A percentile compares a stretch with the other conserved stretches of the same genome.
phyloP scores from a whole-genome alignment of 2,888 invertebrate genomes.

The Parapristionchus giblindavisi region DNA sequence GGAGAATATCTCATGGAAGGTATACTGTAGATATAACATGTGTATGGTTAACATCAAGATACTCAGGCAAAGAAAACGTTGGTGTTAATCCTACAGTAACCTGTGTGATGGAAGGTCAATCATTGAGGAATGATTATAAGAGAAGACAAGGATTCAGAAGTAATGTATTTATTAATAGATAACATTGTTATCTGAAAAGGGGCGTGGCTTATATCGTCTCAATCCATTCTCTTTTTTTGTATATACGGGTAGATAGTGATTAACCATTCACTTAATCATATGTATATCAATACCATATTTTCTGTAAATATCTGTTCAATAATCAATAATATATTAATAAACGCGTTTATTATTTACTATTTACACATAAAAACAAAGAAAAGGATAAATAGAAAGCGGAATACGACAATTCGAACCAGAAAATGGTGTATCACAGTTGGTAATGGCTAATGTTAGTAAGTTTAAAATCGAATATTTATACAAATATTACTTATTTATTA shows the following conservation, averaged over 20 bases:
- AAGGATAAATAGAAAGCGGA: too few species aligned
- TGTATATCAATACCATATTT: too few species aligned
- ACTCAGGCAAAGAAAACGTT: constrained; percentile 16
- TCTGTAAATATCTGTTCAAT: too few species aligned
- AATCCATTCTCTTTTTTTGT: constrained; percentile 6
- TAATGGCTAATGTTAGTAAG: constrained; percentile 23
- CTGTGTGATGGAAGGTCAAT: constrained; percentile 20
- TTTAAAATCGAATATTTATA: neutral
- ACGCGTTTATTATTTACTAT: too few species aligned
- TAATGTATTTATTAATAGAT: neutral
- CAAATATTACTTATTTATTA: constrained; percentile 5
- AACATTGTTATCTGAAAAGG: neutral
- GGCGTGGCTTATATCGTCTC: neutral
- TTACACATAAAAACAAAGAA: too few species aligned
- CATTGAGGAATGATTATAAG: neutral
- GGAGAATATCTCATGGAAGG: constrained; percentile 33
- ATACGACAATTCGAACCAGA: too few species aligned
- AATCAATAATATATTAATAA: too few species aligned
- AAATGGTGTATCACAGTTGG: constrained; percentile 20
- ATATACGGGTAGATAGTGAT: too few species aligned
- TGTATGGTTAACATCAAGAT: neutral
- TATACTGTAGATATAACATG: neutral
- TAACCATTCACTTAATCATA: too few species aligned
- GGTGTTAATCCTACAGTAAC: constrained; percentile 21
- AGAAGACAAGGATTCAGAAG: constrained; percentile 1